phyloP scores from a whole-genome alignment of 2,113 vertebrate species.

The Caracal caracal region DNA sequence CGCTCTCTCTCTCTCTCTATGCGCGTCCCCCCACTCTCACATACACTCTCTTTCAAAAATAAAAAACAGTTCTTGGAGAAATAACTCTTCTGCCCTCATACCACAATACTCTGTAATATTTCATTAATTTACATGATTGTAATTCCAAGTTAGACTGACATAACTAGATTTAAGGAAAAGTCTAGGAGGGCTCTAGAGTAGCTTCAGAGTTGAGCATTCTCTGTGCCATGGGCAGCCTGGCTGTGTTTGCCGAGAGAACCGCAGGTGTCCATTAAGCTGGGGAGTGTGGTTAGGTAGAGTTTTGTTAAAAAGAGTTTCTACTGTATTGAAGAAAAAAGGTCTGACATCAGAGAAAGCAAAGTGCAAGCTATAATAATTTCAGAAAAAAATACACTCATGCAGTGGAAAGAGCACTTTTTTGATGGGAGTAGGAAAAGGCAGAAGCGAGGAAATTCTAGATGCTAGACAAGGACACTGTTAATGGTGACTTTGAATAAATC shows the following conservation, averaged over 20 bases:
- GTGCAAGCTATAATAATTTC: not conserved
- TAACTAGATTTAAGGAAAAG: not conserved
- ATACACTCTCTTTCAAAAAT: too few relatives aligned
- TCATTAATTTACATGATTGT: not conserved
- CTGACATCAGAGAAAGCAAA: not conserved
- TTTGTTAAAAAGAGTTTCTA: not conserved
- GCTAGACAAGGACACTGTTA: not conserved
- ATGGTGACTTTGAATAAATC: not conserved
- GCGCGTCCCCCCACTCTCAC: too few relatives aligned
- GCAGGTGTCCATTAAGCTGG: not conserved
- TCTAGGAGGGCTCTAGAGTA: not conserved
- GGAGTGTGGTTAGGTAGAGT: not conserved
- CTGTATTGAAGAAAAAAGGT: not conserved
- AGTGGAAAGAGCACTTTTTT: not conserved
- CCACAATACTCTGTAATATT: not conserved
- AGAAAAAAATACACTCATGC: not conserved
- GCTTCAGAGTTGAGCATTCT: not conserved
- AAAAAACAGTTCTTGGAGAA: not conserved
- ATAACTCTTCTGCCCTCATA: not conserved
- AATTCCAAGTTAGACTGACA: not conserved
- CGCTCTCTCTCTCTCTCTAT: too few relatives aligned
- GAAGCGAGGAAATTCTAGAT: slow-evolving; percentile 1
- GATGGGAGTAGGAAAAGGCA: not conserved
- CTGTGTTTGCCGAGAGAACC: not conserved
- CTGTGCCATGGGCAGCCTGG: not conserved